Evolutionary conservation across 2,888 invertebrate species (phyloP), one percentile per base, ranked within the genome.

Genomic region (Chrysotoxum bicinctum): DNA sequence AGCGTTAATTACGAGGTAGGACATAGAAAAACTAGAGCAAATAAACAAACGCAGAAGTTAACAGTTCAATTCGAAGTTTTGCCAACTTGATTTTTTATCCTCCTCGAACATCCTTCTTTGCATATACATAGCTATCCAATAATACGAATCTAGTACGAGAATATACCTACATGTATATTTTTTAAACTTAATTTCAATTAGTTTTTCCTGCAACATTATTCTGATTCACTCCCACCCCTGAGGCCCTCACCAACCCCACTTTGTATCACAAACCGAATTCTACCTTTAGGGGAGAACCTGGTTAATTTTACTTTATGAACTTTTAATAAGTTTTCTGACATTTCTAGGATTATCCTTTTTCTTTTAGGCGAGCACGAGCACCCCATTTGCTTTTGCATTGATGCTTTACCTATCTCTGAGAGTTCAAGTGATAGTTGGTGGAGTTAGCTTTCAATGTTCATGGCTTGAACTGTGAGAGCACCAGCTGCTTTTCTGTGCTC

Each of bases 271-370:
- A 76, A 7, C 23, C 23, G 7, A 77, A 85, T 62, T 72, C 69
- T 69, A 68, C 81, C 85, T 77, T 70, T 45, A 77, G 76, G 85
- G 77, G 62, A 77, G 73, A 85, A 77, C 81, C 76, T 77, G 77
- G 85, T 77, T 85, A 85, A 81, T 85, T 85, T 85, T 73, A 81
- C 73, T 85, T 85, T 85, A 85, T 85, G 81, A 85, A 85, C 85
- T 85, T 85, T 85, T 85, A 81, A 85, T 85, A 85, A 85, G 85
- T 85, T 85, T 81, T 85, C 85, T 85, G 85, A 85, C 85, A 81
- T 85, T 77, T 85, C 85, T 76, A 68, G 81, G 85, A 85, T 85
- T 81, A 85, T 85, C 85, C 81, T 62, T 76, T 37, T 73, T 76
- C 77, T 73, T 68, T 66, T 75, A 80, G 66, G 66, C 72, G 56